Conservation (phyloP, 2,113 vertebrate genomes). For the Neodon shergylaensis region DNA sequence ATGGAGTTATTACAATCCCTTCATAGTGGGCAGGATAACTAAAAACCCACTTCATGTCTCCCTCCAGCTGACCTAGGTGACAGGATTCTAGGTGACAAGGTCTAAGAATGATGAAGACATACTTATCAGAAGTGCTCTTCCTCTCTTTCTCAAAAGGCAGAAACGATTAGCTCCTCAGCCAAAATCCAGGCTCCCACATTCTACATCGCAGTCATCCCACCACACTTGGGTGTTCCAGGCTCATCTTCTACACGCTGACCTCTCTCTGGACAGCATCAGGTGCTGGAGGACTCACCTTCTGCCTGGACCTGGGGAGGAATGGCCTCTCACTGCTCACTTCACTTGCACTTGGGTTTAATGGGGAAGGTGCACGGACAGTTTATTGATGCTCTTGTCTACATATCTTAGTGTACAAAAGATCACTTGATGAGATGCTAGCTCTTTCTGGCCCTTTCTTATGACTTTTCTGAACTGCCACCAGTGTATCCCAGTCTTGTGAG, state of each 20-base stretch:
- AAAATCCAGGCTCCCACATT: background rate
- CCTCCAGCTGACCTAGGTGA: background rate
- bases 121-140: accelerated
- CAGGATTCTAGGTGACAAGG: background rate
- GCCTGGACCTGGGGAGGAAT: background rate
- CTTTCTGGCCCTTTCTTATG: background rate
- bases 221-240: accelerated
- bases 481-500: background rate
- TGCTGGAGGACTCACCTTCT: background rate
- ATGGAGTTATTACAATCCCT: background rate
- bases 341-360: background rate
- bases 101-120: no score
- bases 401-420: background rate
- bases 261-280: background rate
- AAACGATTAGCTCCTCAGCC: background rate
- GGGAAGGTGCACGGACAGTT: background rate
- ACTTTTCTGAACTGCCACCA: background rate
- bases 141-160: background rate
- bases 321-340: background rate
- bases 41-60: background rate
- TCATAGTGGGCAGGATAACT: background rate
- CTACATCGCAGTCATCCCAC: background rate
- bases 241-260: background rate
- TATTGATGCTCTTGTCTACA: background rate
- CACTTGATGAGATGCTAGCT: background rate